Conservation (phyloP, 1,140 invertebrate species). For the Papilio machaon region DNA sequence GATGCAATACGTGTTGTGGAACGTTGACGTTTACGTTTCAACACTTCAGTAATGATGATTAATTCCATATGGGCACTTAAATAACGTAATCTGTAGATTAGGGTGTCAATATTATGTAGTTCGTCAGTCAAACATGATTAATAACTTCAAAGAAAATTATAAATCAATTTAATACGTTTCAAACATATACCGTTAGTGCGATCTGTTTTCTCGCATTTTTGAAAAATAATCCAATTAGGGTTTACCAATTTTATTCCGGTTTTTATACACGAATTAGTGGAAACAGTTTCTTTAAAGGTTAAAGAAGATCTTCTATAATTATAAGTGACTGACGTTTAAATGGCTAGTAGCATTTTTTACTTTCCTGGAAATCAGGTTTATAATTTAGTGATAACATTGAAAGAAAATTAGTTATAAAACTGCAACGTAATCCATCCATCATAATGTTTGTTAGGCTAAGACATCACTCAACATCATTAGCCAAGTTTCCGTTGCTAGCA, state of each 20-base stretch:
- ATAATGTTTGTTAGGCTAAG: conserved; percentile 14
- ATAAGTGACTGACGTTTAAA: no score
- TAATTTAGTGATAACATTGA: background rate
- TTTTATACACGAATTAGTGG: background rate
- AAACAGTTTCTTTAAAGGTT: background rate
- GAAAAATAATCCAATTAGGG: background rate
- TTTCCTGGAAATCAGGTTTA: background rate
- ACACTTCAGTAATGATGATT: conserved; percentile 28
- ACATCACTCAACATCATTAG: conserved; percentile 20
- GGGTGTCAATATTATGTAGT: conserved; percentile 17
- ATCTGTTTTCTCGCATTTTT: background rate
- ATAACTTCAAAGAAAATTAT: background rate
- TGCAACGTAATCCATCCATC: background rate
- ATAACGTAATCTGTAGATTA: conserved; percentile 23
- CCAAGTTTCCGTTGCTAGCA: conserved; percentile 23
- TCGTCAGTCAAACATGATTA: background rate
- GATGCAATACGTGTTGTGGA: background rate
- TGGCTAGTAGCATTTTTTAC: background rate
- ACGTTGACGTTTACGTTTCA: conserved; percentile 23
- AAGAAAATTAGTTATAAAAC: background rate
- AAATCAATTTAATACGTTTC: background rate
- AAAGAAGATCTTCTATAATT: background rate
- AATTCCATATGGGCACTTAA: background rate
- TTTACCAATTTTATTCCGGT: background rate
- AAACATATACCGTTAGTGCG: background rate